A percentile compares a stretch with the other conserved stretches of the same genome.
These are phyloP conservation scores for Paramormyrops hopkinsi DNA, from an alignment of 2,797 vertebrate species.

Conservation along the genomic window DNA sequence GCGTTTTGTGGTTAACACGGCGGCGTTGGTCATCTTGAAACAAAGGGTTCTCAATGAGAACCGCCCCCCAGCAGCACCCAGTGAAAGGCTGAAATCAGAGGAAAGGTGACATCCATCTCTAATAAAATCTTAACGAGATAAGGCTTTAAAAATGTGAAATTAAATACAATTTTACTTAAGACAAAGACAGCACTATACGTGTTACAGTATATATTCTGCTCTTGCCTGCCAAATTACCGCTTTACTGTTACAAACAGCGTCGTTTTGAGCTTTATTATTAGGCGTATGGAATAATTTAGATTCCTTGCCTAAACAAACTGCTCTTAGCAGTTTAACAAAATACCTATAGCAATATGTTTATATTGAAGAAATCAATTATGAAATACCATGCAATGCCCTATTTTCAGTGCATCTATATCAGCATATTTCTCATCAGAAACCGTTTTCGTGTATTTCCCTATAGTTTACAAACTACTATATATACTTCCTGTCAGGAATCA, in stretches of 20 bases:
- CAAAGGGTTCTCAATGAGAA: conserved; percentile 25
- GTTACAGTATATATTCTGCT: background rate
- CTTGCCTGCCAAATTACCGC: background rate
- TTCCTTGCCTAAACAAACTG: background rate
- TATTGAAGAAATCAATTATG: background rate
- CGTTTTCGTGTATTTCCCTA: background rate
- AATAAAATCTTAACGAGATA: background rate
- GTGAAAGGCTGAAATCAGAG: background rate
- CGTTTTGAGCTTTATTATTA: background rate
- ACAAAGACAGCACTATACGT: background rate
- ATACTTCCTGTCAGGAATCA: background rate
- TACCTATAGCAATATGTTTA: background rate
- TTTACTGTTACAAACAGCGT: background rate
- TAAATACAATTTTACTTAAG: background rate
- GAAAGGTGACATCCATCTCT: background rate
- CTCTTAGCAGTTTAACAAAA: background rate
- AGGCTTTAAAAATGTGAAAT: background rate
- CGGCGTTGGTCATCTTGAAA: conserved; percentile 17
- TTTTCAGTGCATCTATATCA: background rate
- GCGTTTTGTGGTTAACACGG: background rate
- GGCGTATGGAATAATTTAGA: background rate
- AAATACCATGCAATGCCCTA: background rate
- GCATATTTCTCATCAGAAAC: background rate
- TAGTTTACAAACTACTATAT: background rate
- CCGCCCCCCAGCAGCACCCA: conserved; percentile 1